Evolutionary conservation across 2,797 vertebrate genomes (phyloP).

Genomic region (Microctenopoma lineatum): DNA sequence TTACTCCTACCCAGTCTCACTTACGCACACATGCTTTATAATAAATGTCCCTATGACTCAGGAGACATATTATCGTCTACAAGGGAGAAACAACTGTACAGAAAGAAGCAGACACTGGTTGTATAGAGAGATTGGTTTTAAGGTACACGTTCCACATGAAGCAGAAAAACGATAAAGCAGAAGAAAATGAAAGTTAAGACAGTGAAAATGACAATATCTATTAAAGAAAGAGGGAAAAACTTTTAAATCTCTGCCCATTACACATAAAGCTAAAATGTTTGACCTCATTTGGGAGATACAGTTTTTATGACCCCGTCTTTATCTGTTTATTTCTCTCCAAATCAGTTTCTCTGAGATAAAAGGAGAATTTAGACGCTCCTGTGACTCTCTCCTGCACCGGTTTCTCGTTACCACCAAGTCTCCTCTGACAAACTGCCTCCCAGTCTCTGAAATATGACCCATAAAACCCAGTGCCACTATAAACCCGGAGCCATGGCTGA

Average conservation of each 20-base stretch:
- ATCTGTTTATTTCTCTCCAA: constrained; percentile 8
- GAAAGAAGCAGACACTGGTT: constrained; percentile 16
- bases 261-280: constrained; percentile 21
- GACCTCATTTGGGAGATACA: constrained; percentile 8
- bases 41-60: constrained; percentile 26
- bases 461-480: constrained; percentile 77
- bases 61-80: constrained; percentile 34
- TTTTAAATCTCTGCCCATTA: constrained; percentile 15
- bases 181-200: constrained; percentile 11
- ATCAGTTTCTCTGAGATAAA: constrained; percentile 17
- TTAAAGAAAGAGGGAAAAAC: constrained; percentile 2
- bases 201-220: constrained; percentile 18
- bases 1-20: constrained; percentile 44
- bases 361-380: constrained; percentile 24
- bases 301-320: constrained; percentile 8
- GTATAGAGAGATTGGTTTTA: constrained; percentile 13
- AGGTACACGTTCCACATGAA: constrained; percentile 9
- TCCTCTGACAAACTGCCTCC: constrained; percentile 71
- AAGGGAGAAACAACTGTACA: constrained; percentile 18
- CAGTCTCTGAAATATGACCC: constrained; percentile 78
- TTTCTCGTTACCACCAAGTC: constrained; percentile 58
- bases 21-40: constrained; percentile 24
- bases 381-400: constrained; percentile 40
- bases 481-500: constrained; percentile 81
- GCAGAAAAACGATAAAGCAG: constrained; percentile 8